Conservation (phyloP, 1,140 invertebrate species). For the Aphelinus certus region DNA sequence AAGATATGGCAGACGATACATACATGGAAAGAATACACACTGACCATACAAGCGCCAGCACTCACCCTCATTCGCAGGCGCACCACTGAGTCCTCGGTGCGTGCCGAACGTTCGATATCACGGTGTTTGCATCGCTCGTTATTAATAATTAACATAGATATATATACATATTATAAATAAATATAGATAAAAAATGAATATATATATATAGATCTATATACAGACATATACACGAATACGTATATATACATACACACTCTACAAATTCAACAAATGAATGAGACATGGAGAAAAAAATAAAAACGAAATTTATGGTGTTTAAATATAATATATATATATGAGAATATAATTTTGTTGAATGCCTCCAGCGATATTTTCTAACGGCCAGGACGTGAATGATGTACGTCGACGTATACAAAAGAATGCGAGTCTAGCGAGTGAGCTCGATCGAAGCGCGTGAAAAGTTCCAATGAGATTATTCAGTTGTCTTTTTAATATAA, state of each 20-base stretch:
- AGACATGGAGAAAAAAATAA: not conserved
- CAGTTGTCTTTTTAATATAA: not conserved
- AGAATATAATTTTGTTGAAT: conserved; percentile 30
- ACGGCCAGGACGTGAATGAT: not conserved
- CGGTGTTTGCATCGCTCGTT: conserved; percentile 20
- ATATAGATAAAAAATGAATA: conserved; percentile 13
- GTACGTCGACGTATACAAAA: not conserved
- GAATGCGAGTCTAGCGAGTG: not conserved
- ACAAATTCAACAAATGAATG: conserved; percentile 4
- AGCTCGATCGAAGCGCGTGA: conserved; percentile 9
- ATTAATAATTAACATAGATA: conserved; percentile 24
- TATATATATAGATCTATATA: conserved; percentile 12
- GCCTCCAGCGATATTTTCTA: conserved; percentile 5
- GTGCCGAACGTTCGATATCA: conserved; percentile 35
- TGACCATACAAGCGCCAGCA: not conserved
- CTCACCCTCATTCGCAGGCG: not conserved
- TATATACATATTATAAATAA: conserved; percentile 23
- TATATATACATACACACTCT: not conserved
- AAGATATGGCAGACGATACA: not conserved
- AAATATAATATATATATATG: conserved; percentile 13
- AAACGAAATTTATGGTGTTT: conserved; percentile 10
- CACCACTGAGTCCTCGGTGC: not conserved
- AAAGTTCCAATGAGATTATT: conserved; percentile 7
- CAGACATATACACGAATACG: conserved; percentile 4
- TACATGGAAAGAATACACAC: not conserved